phyloP scores from a whole-genome alignment of 2,888 invertebrate genomes.

The Polietes domitor region DNA sequence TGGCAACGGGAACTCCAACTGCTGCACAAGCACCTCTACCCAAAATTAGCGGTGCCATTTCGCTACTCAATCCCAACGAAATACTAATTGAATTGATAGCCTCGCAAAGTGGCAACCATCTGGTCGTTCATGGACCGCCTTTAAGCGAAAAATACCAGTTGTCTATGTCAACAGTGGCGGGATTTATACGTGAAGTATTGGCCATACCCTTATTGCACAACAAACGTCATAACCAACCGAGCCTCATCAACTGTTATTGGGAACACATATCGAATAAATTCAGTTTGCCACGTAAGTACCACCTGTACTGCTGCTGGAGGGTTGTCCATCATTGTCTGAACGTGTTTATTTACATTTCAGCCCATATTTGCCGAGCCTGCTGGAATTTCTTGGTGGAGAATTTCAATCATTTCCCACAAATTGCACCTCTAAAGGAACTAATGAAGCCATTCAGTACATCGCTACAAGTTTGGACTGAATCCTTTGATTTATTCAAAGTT shows the following conservation, averaged over 20 bases:
- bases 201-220: slow-evolving; percentile 73
- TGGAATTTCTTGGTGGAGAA: slow-evolving; percentile 73
- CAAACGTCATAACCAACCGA: slow-evolving; percentile 34
- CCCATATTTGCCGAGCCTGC: slow-evolving; percentile 68
- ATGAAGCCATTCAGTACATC: slow-evolving; percentile 70
- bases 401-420: slow-evolving; percentile 71
- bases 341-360: slow-evolving; percentile 60
- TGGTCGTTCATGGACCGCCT: slow-evolving; percentile 64
- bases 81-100: slow-evolving; percentile 68
- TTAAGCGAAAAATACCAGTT: slow-evolving; percentile 63
- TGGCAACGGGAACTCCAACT: not conserved
- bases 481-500: slow-evolving; percentile 68
- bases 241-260: slow-evolving; percentile 68
- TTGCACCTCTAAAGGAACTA: slow-evolving; percentile 72
- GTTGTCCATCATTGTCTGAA: not conserved
- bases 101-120: slow-evolving; percentile 59
- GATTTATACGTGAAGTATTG: slow-evolving; percentile 73
- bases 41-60: slow-evolving; percentile 58
- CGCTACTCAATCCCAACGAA: slow-evolving; percentile 65
- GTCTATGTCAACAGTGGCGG: slow-evolving; percentile 65
- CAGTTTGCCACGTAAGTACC: slow-evolving; percentile 70
- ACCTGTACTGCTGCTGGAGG: not conserved
- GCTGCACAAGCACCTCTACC: slow-evolving; percentile 12
- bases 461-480: slow-evolving; percentile 71
- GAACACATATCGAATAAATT: slow-evolving; percentile 68